Base-by-base conservation (phyloP, 2,888 invertebrate species). In the Orthonevra nobilis region DNA sequence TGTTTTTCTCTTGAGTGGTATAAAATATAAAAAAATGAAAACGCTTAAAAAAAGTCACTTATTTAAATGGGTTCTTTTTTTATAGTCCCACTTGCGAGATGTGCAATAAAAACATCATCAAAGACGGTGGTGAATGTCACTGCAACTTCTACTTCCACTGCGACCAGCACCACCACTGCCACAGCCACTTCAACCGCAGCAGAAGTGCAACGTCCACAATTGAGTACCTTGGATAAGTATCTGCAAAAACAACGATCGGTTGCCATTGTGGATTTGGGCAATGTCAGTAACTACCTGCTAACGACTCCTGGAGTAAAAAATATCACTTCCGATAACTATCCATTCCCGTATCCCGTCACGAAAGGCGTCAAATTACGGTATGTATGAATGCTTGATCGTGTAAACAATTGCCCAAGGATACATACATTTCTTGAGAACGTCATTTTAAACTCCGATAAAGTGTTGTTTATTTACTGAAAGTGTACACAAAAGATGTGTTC, bases 141-240 rank as follows among this genome's bases (percentile, higher is more conserved):
- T n/a, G n/a, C n/a, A n/a, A n/a, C n/a, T n/a, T n/a, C n/a, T n/a
- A n/a, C n/a, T n/a, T n/a, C n/a, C n/a, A n/a, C 26, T 26, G 26
- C 7, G 4, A 3, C 6, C 28, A 42, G 32, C n/a, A n/a, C n/a
- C n/a, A n/a, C n/a, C n/a, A n/a, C n/a, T n/a, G n/a, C n/a, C n/a
- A 44, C 20, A 26, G 20, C 20, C 4, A 56, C 40, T 10, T 2
- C 17, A 30, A 69, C 28, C 30, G 28, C 40, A 6, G 19, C 17
- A 5, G 56, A 20, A 17, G 64, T 66, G n/a, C 63, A 66, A 42
- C 56, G 58, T 20, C 77, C 81, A 0, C 77, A 81, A 42, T 20
- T 69, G 12, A 77, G 81, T 52, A 64, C 61, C n/a, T 56, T 81
- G 48, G 63, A 77, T 58, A 63, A 50, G 48, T 79, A 60, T 42